Evolutionary conservation across 2,797 vertebrate genomes (phyloP), one percentile per base, ranked within the genome.

Genomic region (Peromyscus melanophrys): DNA sequence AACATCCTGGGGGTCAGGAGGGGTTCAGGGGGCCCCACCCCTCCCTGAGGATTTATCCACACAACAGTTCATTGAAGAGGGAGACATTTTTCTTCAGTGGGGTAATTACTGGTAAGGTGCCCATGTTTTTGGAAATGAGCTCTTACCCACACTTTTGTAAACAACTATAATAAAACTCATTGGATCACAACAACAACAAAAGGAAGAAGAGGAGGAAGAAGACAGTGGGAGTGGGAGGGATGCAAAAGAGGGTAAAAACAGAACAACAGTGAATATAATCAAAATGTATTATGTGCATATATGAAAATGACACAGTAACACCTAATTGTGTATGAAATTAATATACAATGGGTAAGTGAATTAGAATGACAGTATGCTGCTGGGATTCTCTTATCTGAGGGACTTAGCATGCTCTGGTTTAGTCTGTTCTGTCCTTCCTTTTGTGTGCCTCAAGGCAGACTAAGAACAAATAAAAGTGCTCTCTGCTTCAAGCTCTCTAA

Each of bases 391-490:
- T 95, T 80, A 83, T 82, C 21, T 6, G 52, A 63, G 81, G 25
- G 14, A 37, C 16, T 46, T 76, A 40, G 37, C 61, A 59, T 69
- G 7, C 46, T 85, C 37, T 94, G n/a, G 25, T 52, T 92, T 49
- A 82, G 12, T 67, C 17, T 16, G 46, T 61, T 65, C 80, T 82
- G 43, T 69, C 4, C 57, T 86, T 86, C 9, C 55, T 65, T 61
- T n/a, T 52, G 34, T 75, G 31, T 92, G 65, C 76, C 78, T 19
- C 55, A 92, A 55, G 71, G 17, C 40, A 85, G 25, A 63, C 75
- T 80, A 84, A 37, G 61, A 92, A 37, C 78, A 93, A 91, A 73
- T 71, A 25, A 95, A 97, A 91, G 63, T 63, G 37, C 61, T 40
- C 46, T 84, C 34, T 59, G 5, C 40, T 25, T 82, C 89, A 88